A percentile compares a stretch with the other conserved stretches of the same genome.
phyloP scores from a whole-genome alignment of 2,888 invertebrate genomes.

The Magallana nippona region DNA sequence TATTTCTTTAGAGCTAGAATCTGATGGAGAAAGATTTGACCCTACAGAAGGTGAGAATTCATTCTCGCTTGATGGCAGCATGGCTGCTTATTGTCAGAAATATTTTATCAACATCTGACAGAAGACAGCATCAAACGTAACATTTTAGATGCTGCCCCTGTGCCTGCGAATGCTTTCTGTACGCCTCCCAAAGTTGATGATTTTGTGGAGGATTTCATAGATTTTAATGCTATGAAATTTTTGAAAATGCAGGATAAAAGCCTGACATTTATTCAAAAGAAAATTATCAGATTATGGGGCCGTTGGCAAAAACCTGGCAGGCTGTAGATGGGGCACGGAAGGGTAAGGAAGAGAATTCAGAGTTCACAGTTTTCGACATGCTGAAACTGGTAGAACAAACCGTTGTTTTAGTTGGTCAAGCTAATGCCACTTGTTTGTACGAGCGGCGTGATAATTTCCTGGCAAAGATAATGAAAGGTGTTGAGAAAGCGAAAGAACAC shows the following conservation, averaged over 20 bases:
- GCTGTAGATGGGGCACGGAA: no score
- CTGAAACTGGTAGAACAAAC: no score
- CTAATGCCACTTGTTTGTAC: slow-evolving; percentile 18
- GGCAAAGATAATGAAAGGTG: slow-evolving; percentile 38
- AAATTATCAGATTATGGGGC: slow-evolving; percentile 39
- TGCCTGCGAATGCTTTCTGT: slow-evolving; percentile 26
- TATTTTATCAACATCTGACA: slow-evolving; percentile 30
- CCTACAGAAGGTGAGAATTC: slow-evolving; percentile 34
- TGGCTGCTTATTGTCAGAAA: slow-evolving; percentile 34
- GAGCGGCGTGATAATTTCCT: slow-evolving; percentile 39
- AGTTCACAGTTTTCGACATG: no score
- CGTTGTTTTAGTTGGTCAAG: no score
- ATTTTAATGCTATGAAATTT: no score
- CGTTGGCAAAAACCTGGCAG: slow-evolving; percentile 26
- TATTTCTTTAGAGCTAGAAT: background rate
- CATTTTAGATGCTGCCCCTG: slow-evolving; percentile 8
- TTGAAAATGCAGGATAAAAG: slow-evolving; percentile 40
- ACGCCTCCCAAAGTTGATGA: no score
- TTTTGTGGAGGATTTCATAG: no score
- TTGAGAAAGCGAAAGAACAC: slow-evolving; percentile 37
- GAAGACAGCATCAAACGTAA: slow-evolving; percentile 11
- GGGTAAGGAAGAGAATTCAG: no score
- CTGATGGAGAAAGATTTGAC: background rate
- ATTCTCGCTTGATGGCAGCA: slow-evolving; percentile 2
- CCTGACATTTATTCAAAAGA: slow-evolving; percentile 28